Base-by-base conservation (phyloP, 2,888 invertebrate species). In the Coleophora deauratella region DNA sequence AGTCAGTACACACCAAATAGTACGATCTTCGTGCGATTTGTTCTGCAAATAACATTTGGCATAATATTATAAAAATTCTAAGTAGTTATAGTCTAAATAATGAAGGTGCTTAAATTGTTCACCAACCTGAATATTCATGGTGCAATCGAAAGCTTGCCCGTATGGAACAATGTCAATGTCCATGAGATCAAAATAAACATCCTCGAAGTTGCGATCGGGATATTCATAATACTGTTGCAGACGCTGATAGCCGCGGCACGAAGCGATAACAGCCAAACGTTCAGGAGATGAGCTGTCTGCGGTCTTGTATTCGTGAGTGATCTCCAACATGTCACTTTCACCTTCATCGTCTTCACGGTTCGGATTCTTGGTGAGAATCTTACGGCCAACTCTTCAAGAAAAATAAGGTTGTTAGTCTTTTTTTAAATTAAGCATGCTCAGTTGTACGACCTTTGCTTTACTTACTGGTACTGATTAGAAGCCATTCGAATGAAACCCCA, bases 401-500 rank as follows among this genome's bases (percentile, higher is more conserved):
- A 27, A 21, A 21, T 21, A 21, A 6, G 3, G 21, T 21, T 4
- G 3, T 21, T 21, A 21, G 21, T 21, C 21, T 21, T 21, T 6
- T 3, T 21, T 6, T 21, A 6, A 3, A 21, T 21, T 21, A 21
- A 21, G 21, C 21, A 21, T 21, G 21, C 6, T 21, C 21, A 21
- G 6, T 21, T 3, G 6, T 21, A 21, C 6, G 21, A 6, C 21
- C 6, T 4, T 6, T 3, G 8, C 12, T 38, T 13, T 33, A 78
- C 88, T 87, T 66, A 91, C 91, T 90, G 89, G 59, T 90, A 89
- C 57, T 90, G 87, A 63, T 90, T 89, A 32, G 89, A 88, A 46
- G 88, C 88, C 71, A 90, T 85, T 56, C 89, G 86, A 49, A 88
- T 86, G 67, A 90, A 91, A 50, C 91, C 91, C 89, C 90, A 90